These are phyloP conservation scores for Apotomis capreana DNA, from an alignment of 2,888 invertebrate species.

Conservation along the genomic window DNA sequence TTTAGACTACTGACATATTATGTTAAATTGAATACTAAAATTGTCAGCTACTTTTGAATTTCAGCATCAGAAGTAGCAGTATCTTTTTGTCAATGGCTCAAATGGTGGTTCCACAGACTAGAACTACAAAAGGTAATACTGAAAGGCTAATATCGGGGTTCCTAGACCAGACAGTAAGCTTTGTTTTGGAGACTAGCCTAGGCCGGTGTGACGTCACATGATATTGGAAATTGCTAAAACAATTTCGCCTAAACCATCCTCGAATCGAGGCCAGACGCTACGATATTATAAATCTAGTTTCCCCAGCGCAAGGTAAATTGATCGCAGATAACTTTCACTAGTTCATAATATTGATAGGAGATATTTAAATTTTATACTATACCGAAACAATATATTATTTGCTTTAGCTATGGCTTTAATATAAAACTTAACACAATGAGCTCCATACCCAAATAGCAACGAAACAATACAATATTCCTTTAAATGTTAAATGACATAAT, in stretches of 20 bases:
- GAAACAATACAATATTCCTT: too few relatives aligned
- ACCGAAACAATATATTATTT: neutral
- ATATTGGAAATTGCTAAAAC: constrained; percentile 28
- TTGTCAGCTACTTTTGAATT: too few relatives aligned
- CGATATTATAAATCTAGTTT: constrained; percentile 28
- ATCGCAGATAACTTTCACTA: constrained; percentile 24
- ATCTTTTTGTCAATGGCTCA: too few relatives aligned
- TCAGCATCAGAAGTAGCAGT: too few relatives aligned
- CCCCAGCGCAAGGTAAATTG: constrained; percentile 24
- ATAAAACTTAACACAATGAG: neutral
- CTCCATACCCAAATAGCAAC: too few relatives aligned
- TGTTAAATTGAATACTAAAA: too few relatives aligned
- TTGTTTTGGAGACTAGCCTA: constrained; percentile 17
- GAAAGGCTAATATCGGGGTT: neutral
- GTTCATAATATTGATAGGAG: neutral
- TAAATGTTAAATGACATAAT: too few relatives aligned
- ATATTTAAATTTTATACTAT: neutral
- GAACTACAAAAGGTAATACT: neutral
- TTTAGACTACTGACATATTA: too few relatives aligned
- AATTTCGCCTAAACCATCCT: constrained; percentile 24
- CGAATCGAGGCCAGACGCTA: constrained; percentile 25
- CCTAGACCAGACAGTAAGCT: constrained; percentile 11
- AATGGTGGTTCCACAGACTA: too few relatives aligned
- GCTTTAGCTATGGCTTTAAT: neutral
- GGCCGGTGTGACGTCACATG: constrained; percentile 24